phyloP scores from a whole-genome alignment of 2,888 invertebrate genomes.

The Hartigia nigra region DNA sequence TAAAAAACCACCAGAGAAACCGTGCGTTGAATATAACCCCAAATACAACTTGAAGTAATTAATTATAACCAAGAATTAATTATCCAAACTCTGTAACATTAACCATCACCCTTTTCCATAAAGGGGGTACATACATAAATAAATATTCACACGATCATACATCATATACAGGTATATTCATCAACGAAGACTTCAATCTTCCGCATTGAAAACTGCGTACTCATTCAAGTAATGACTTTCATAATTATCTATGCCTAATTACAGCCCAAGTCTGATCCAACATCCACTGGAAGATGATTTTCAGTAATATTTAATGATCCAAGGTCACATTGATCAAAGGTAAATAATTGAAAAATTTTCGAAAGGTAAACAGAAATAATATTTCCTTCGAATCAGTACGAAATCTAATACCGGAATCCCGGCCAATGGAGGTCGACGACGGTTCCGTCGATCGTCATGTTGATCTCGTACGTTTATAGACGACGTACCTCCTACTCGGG shows the following conservation, averaged over 20 bases:
- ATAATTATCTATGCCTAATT: not conserved
- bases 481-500: slow-evolving; percentile 1
- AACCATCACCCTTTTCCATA: not conserved
- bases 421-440: not conserved
- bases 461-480: slow-evolving; percentile 10
- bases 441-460: slow-evolving; percentile 7
- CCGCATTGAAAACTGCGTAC: not conserved
- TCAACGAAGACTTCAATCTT: not conserved
- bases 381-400: not conserved
- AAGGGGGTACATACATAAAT: not conserved
- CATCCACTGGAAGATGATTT: not conserved
- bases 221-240: not conserved
- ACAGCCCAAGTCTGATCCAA: not conserved
- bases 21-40: not conserved
- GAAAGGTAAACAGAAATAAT: not conserved
- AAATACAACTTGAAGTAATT: not conserved
- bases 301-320: not conserved
- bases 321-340: not conserved
- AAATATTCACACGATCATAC: not conserved
- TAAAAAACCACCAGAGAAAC: not conserved
- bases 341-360: not conserved
- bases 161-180: too few species aligned
- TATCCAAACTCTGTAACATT: not conserved
- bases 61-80: not conserved
- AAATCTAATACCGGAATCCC: not conserved